Conservation (phyloP, 2,113 vertebrate genomes). For the Anas platyrhynchos region DNA sequence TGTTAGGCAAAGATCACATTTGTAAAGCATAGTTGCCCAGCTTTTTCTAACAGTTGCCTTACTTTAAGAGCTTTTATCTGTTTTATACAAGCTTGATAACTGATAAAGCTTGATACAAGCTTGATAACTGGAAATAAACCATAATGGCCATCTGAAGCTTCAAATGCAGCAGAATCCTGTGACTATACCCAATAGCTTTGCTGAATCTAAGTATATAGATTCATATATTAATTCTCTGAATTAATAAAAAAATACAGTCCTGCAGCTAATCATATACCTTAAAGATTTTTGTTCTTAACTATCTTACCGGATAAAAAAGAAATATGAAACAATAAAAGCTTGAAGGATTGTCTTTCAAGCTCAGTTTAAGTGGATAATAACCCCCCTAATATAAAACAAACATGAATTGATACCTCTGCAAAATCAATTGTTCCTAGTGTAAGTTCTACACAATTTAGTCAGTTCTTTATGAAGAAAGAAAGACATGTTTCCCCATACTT, state of each 20-base stretch:
- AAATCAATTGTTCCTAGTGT: not conserved
- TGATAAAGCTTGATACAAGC: not conserved
- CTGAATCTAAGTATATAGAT: not conserved
- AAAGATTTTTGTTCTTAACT: not conserved
- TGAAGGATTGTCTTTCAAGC: not conserved
- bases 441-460: not conserved
- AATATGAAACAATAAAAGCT: not conserved
- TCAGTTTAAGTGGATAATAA: not conserved
- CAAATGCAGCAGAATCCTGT: not conserved
- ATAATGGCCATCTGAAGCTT: not conserved
- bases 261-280: not conserved
- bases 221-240: not conserved
- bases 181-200: not conserved
- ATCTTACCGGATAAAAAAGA: not conserved
- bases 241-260: not conserved
- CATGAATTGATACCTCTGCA: not conserved
- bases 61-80: not conserved
- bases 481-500: not conserved
- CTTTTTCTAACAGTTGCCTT: not conserved
- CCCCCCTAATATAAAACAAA: not conserved
- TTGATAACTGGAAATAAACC: not conserved
- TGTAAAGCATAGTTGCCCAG: not conserved
- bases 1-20: not conserved
- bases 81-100: not conserved
- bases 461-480: not conserved